phyloP scores from a whole-genome alignment of 2,113 vertebrate species.

The Amblyornis subalaris region DNA sequence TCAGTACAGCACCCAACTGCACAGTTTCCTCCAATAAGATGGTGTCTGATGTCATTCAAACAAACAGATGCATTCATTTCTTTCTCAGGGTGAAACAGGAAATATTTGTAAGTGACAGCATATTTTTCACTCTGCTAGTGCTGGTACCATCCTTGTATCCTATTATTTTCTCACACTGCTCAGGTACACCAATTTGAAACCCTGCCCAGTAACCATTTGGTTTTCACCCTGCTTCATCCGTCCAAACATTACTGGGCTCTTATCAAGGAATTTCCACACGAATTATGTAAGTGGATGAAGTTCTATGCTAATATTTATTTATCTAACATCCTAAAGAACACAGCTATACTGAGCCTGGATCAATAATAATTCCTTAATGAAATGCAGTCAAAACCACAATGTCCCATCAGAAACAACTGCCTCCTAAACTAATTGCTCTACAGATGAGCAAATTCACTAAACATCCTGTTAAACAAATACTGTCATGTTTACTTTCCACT shows the following conservation, averaged over 20 bases:
- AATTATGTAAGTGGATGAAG: neutral
- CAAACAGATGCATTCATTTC: slow-evolving; percentile 8
- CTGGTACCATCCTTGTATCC: neutral
- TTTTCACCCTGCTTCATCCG: neutral
- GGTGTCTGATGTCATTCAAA: slow-evolving; percentile 2
- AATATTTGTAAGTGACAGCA: neutral
- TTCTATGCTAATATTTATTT: neutral
- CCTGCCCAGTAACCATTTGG: neutral
- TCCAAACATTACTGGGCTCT: neutral
- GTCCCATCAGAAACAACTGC: neutral
- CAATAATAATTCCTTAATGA: neutral
- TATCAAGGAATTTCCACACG: neutral
- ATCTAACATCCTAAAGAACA: neutral
- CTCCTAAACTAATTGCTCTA: neutral
- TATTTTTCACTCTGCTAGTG: neutral
- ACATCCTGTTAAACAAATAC: neutral
- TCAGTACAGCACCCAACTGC: neutral
- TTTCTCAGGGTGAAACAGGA: slow-evolving; percentile 13
- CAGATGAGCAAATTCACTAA: neutral
- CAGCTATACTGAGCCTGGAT: neutral
- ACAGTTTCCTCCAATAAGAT: neutral
- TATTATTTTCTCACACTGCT: neutral
- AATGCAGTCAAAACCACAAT: neutral
- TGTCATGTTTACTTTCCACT: neutral
- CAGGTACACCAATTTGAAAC: neutral